phyloP scores from a whole-genome alignment of 2,888 invertebrate species.

The Mechanitis messenoides region DNA sequence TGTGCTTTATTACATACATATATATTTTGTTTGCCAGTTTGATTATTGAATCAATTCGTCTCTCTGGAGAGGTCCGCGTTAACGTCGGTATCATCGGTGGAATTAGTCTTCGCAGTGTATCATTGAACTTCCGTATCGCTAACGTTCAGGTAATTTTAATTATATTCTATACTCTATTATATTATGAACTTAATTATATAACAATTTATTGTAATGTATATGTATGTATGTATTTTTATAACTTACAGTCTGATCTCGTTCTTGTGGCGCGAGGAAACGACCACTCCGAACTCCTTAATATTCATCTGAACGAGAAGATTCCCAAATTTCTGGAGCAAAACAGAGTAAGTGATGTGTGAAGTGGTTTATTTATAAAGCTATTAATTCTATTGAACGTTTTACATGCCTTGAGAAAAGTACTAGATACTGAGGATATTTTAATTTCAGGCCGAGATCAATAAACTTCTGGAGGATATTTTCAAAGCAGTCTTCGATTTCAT shows the following conservation, averaged over 20 bases:
- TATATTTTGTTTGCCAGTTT: conserved; percentile 34
- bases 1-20: no score
- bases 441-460: no score
- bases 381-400: neutral
- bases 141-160: neutral
- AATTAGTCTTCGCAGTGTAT: conserved; percentile 40
- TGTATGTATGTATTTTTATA: neutral
- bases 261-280: conserved; percentile 5
- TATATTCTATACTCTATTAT: neutral
- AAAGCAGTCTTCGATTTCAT: no score
- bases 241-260: conserved; percentile 19
- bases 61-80: conserved; percentile 37
- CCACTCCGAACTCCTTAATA: conserved; percentile 14
- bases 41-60: conserved; percentile 33
- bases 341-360: conserved; percentile 16
- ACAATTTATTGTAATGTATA: neutral
- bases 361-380: neutral
- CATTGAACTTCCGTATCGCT: conserved; percentile 32
- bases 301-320: conserved; percentile 9
- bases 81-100: conserved; percentile 43
- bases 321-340: conserved; percentile 10
- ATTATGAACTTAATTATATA: neutral
- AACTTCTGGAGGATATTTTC: no score
- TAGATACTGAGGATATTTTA: no score
- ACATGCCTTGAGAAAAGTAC: no score